Percentiles rank a stretch among this genome's conserved stretches.
These are phyloP conservation scores for Salticus scenicus DNA, from an alignment of 2,888 invertebrate species.

Conservation along the genomic window DNA sequence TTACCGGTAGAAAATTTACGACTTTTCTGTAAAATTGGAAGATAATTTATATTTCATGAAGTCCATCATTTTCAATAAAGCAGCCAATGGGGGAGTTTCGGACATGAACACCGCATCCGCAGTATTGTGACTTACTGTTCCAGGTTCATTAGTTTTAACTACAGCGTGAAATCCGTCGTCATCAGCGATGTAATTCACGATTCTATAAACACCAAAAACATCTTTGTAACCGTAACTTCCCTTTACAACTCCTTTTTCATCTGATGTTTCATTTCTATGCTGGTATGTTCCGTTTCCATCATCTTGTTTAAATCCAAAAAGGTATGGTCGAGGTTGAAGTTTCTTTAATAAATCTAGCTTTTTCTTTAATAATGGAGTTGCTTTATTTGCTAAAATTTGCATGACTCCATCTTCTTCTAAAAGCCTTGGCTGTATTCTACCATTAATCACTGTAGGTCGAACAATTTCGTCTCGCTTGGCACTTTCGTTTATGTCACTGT, in stretches of 20 bases:
- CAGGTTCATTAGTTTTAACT: slow-evolving; percentile 61
- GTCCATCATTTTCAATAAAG: slow-evolving; percentile 40
- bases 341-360: slow-evolving; percentile 39
- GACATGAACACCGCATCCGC: slow-evolving; percentile 47
- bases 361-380: slow-evolving; percentile 8
- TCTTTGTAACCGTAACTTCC: slow-evolving; percentile 59
- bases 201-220: slow-evolving; percentile 52
- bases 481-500: too few species aligned
- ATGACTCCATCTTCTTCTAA: slow-evolving; percentile 50
- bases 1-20: too few species aligned
- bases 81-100: slow-evolving; percentile 39
- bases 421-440: slow-evolving; percentile 48
- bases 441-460: slow-evolving; percentile 25
- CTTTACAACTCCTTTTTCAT: slow-evolving; percentile 38
- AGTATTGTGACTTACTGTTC: slow-evolving; percentile 31
- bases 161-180: slow-evolving; percentile 57
- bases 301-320: slow-evolving; percentile 43
- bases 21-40: not conserved
- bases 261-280: slow-evolving; percentile 55
- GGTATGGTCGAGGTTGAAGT: slow-evolving; percentile 38
- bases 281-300: slow-evolving; percentile 57
- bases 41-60: slow-evolving; percentile 15
- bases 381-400: not conserved
- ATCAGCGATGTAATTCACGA: slow-evolving; percentile 59
- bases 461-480: too few species aligned